Percentiles rank a stretch among this genome's conserved stretches.
These are phyloP conservation scores for Pseudomyrmex concolor DNA, from an alignment of 1,140 invertebrate genomes.

Conservation along the genomic window DNA sequence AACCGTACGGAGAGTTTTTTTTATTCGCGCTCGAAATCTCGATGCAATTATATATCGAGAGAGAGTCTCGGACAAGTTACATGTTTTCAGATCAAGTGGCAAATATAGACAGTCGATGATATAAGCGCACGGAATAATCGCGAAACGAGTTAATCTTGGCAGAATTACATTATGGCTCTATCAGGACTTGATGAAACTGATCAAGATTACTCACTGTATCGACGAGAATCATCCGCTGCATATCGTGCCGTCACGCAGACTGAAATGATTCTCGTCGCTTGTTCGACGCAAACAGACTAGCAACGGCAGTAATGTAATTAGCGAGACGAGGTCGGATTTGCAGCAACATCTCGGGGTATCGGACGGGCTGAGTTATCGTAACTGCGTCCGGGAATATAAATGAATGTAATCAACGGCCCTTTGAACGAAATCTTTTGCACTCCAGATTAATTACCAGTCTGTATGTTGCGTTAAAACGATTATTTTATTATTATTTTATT, in stretches of 20 bases:
- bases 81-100: too few relatives aligned
- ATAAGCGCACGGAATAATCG: neutral
- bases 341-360: constrained; percentile 65
- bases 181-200: constrained; percentile 43
- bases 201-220: constrained; percentile 39
- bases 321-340: constrained; percentile 71
- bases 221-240: constrained; percentile 17
- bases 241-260: constrained; percentile 30
- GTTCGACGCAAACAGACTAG: constrained; percentile 41
- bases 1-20: too few relatives aligned
- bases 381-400: constrained; percentile 64
- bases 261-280: constrained; percentile 49
- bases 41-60: neutral
- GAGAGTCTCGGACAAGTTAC: neutral
- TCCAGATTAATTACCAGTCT: constrained; percentile 29
- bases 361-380: constrained; percentile 71
- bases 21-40: neutral
- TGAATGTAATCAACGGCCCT: constrained; percentile 75
- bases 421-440: constrained; percentile 63
- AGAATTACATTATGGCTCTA: constrained; percentile 18
- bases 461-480: neutral
- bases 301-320: constrained; percentile 65
- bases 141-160: neutral
- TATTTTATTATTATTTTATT: neutral
- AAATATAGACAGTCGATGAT: neutral